These are phyloP conservation scores for Sinocyclocheilus maitianheensis DNA, from an alignment of 2,113 vertebrate species.

Conservation along the genomic window DNA sequence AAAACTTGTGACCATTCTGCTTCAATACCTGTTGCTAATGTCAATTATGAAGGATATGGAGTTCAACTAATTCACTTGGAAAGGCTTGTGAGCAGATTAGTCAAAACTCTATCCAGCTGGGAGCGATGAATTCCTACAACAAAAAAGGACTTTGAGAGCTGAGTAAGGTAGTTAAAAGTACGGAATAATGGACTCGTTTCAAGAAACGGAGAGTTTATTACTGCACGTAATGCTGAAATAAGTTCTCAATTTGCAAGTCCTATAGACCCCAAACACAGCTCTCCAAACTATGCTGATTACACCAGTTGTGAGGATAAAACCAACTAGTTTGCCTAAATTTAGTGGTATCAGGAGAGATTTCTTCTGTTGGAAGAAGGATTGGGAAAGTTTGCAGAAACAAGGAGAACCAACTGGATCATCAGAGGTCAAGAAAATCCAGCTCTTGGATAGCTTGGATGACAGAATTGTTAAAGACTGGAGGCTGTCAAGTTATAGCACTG, in stretches of 20 bases:
- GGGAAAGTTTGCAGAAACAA: slow-evolving; percentile 21
- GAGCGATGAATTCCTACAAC: background rate
- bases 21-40: background rate
- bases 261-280: background rate
- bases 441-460: background rate
- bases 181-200: background rate
- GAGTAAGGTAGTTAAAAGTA: background rate
- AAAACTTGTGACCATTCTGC: background rate
- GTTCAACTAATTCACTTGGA: background rate
- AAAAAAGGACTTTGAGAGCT: background rate
- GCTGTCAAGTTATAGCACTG: slow-evolving; percentile 33
- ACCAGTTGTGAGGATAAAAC: slow-evolving; percentile 22
- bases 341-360: background rate
- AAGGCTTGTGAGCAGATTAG: background rate
- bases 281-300: background rate
- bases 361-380: slow-evolving; percentile 10
- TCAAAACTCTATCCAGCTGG: background rate
- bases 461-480: background rate
- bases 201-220: background rate
- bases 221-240: background rate
- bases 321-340: slow-evolving; percentile 14
- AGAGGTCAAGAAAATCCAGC: background rate
- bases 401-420: background rate
- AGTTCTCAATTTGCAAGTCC: background rate
- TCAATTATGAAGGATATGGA: background rate